Evolutionary conservation across 2,888 invertebrate species (phyloP), one percentile per base, ranked within the genome.

Genomic region (Gymnoscelis rufifasciata): DNA sequence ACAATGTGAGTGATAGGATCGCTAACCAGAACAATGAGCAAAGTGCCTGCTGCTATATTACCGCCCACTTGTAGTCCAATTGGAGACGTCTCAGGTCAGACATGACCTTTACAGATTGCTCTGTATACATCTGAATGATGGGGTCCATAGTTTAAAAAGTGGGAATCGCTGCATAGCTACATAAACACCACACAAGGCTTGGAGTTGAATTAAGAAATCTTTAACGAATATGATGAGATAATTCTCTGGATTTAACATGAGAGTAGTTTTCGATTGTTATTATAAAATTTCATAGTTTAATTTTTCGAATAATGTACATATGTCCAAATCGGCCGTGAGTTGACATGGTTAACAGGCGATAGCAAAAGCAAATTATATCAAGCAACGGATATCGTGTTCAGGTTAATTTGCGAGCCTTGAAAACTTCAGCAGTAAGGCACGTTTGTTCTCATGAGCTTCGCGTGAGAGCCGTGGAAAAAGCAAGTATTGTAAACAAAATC

Each of bases 11-110:
- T 66, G 74, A 79, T 76, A 70, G 71, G 70, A 71, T 68, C 68
- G 51, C 51, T 71, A 73, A 75, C 68, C 54, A 71, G 66, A 71
- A 60, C 58, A 78, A 80, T 71, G 64, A 76, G 71, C 68, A 72
- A 78, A 82, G 67, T 74, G 68, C 57, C 61, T 56, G 56, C 54
- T 47, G 50, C 62, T 51, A 58, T 57, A 68, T 70, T 69, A 66
- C 56, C 81, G 78, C 83, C 83, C 82, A 84, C 83, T 62, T 67
- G 60, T 62, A 49, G 48, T 62, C 78, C 77, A 86, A 86, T 86
- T 84, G 83, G 76, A 77, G 72, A 63, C 71, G 73, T 65, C 64
- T 68, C 63, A 56, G 59, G 66, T 65, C 60, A 65, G 66, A 74
- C 71, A 74, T 82, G 83, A 81, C 83, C 84, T 84, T 78, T 71